phyloP scores from a whole-genome alignment of 2,888 invertebrate genomes.

The Calliopum simillimum region DNA sequence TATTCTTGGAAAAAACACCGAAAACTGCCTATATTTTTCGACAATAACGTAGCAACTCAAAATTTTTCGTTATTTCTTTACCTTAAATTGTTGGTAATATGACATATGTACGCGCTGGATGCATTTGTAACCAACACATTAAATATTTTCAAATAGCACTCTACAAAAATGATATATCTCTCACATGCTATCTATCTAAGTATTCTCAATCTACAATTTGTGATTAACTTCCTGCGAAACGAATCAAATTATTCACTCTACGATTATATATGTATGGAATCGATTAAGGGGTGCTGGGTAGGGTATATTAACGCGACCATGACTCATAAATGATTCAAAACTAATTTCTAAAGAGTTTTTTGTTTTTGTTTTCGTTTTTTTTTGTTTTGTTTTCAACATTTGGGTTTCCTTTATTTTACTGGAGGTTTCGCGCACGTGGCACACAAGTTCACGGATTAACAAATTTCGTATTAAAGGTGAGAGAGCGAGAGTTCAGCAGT shows the following conservation, averaged over 20 bases:
- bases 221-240: conserved; percentile 20
- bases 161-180: too few relatives aligned
- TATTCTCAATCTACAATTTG: too few relatives aligned
- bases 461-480: conserved; percentile 23
- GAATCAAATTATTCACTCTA: conserved; percentile 17
- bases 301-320: not conserved
- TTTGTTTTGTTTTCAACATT: not conserved
- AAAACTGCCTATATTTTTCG: too few relatives aligned
- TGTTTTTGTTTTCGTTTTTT: conserved; percentile 1
- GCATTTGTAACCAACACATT: too few relatives aligned
- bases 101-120: too few relatives aligned
- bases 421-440: conserved; percentile 19
- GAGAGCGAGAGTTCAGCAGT: not conserved
- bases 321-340: conserved; percentile 34
- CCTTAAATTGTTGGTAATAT: too few relatives aligned
- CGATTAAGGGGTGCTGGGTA: not conserved
- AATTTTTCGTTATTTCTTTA: too few relatives aligned
- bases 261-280: conserved; percentile 21
- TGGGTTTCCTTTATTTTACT: not conserved
- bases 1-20: too few relatives aligned
- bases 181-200: too few relatives aligned
- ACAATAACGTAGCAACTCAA: too few relatives aligned
- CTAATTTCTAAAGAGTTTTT: not conserved
- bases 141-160: too few relatives aligned
- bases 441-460: conserved; percentile 32